Evolutionary conservation across 2,888 invertebrate species (phyloP).

Genomic region (Desoria tigrina): DNA sequence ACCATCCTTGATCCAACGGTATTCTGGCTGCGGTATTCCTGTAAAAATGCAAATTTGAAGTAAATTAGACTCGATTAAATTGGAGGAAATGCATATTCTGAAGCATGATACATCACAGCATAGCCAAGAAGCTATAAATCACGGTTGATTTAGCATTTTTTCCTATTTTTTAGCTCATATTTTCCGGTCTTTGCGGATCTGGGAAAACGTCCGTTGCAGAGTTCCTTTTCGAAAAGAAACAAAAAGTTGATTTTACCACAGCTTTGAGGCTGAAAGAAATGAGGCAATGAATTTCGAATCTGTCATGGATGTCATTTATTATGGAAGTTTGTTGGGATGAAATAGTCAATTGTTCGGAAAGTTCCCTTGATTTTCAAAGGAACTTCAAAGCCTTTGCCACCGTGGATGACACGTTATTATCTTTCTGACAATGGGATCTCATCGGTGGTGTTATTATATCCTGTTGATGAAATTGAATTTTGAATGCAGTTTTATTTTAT

Average conservation of each 20-base stretch:
- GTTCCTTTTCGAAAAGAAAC: too few relatives aligned
- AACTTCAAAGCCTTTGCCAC: too few relatives aligned
- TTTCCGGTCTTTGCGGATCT: too few relatives aligned
- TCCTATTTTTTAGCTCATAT: too few relatives aligned
- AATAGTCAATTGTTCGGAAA: slow-evolving; percentile 7
- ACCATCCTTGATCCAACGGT: slow-evolving; percentile 89
- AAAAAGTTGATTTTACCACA: slow-evolving; percentile 21
- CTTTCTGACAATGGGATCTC: too few relatives aligned
- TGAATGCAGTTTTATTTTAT: too few relatives aligned
- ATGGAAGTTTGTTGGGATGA: neutral
- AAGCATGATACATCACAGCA: neutral
- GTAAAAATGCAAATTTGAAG: slow-evolving; percentile 55
- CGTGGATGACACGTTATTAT: too few relatives aligned
- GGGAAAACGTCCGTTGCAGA: too few relatives aligned
- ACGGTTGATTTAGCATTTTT: neutral
- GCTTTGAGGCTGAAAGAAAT: neutral
- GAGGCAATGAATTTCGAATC: neutral
- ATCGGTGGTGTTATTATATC: too few relatives aligned
- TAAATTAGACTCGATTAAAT: neutral
- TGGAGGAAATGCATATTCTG: neutral
- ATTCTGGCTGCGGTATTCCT: slow-evolving; percentile 90
- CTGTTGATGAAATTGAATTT: too few relatives aligned
- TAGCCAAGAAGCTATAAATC: neutral
- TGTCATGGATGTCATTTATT: neutral
- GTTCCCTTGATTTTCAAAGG: neutral